Conservation (phyloP, 2,888 invertebrate genomes). For the Orchestes rusci region DNA sequence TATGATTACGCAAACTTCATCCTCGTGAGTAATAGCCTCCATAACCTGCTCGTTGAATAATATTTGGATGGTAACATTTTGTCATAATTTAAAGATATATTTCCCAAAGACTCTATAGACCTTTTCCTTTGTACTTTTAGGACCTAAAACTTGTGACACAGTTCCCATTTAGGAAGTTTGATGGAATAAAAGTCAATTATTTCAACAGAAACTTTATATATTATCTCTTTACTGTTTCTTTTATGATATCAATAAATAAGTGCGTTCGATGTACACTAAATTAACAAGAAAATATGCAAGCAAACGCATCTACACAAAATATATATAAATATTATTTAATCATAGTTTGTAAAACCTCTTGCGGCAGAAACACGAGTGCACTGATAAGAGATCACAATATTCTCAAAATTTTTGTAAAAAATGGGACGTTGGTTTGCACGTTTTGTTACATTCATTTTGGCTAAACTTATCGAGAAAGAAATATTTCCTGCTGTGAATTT, state of each 20-base stretch:
- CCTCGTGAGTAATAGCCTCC: no score
- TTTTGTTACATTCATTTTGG: slow-evolving; percentile 22
- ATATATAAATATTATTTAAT: slow-evolving; percentile 37
- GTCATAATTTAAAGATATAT: no score
- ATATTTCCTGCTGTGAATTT: slow-evolving; percentile 33
- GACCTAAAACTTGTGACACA: no score
- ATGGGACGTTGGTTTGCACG: slow-evolving; percentile 32
- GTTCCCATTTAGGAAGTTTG: no score
- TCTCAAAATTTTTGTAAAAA: slow-evolving; percentile 29
- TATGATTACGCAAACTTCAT: no score
- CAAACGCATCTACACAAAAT: slow-evolving; percentile 45
- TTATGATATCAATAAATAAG: slow-evolving; percentile 37
- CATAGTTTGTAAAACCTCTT: slow-evolving; percentile 31
- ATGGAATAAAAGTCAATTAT: slow-evolving; percentile 1
- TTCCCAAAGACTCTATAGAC: no score
- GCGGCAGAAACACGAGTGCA: slow-evolving; percentile 37
- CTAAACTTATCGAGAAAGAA: slow-evolving; percentile 25
- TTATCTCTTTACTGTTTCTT: slow-evolving; percentile 32
- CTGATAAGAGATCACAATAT: slow-evolving; percentile 36
- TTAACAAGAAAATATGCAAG: slow-evolving; percentile 40
- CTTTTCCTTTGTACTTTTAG: no score
- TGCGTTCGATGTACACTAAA: slow-evolving; percentile 46
- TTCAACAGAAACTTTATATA: slow-evolving; percentile 40
- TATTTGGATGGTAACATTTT: no score
- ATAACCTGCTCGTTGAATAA: no score